Percentiles rank a stretch among this genome's conserved stretches.
These are phyloP conservation scores for Lasioglossum villosulum DNA, from an alignment of 2,888 invertebrate genomes.

Conservation along the genomic window DNA sequence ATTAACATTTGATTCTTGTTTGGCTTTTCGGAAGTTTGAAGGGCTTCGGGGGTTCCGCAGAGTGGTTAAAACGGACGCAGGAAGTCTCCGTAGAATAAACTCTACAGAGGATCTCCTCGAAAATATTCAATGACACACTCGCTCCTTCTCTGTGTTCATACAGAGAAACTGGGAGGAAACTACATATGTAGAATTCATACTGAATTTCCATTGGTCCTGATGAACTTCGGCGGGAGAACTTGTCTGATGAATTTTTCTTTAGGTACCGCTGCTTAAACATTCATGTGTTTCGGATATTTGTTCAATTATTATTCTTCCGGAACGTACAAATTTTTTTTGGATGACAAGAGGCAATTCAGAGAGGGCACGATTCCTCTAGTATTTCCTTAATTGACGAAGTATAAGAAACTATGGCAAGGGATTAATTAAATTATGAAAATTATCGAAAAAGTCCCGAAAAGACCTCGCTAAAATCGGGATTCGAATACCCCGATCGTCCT, in stretches of 20 bases:
- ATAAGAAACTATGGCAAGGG: neutral
- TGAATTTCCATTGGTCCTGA: neutral
- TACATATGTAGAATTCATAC: neutral
- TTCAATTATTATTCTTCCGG: neutral
- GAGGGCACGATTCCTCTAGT: neutral
- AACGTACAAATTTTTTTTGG: neutral
- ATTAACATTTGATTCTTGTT: slow-evolving; percentile 13
- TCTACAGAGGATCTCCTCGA: neutral
- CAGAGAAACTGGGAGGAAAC: neutral
- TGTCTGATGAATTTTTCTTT: neutral
- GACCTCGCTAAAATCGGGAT: too few species aligned
- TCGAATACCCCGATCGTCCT: too few species aligned
- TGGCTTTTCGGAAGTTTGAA: slow-evolving; percentile 8
- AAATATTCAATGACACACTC: slow-evolving; percentile 5
- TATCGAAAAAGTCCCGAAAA: too few species aligned
- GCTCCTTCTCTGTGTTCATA: neutral
- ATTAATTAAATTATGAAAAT: neutral
- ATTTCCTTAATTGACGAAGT: neutral
- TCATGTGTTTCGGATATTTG: neutral
- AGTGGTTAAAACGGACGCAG: neutral
- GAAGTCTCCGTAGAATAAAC: slow-evolving; percentile 10
- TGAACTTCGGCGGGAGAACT: neutral
- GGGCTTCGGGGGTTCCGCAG: neutral
- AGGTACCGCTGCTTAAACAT: neutral
- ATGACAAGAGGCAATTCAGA: neutral